Evolutionary conservation across 1,140 invertebrate genomes (phyloP), one percentile per base, ranked within the genome.

Genomic region (Drosophila nasuta): DNA sequence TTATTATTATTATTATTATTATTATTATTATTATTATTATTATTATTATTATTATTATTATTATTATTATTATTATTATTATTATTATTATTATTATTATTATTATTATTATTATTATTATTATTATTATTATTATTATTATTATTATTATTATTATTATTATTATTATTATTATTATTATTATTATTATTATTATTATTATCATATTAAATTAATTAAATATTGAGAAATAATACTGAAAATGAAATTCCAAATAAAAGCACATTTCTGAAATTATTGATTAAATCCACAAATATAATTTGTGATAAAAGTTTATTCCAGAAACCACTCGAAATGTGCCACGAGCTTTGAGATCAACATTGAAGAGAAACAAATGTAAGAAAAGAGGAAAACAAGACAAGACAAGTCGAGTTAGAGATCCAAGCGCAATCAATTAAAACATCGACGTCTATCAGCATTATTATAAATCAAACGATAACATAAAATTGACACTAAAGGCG

Each of bases 401-500:
- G 17, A 63, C 49, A 48, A 15, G n/a, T 5, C 11, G 35, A 20
- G 52, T 48, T 58, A 3, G 5, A 56, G 49, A 52, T 71, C 45
- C 51, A 51, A 63, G 65, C 65, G 56, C 85, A 89, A 89, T 89
- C 85, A 88, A 88, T 88, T 88, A 88, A 89, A 79, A 85, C 74
- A 89, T 89, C 78, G 85, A 88, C 83, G 85, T 89, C 85, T 85
- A 89, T 89, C 85, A 89, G 85, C 85, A 89, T 89, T 85, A 89
- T 89, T 89, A 89, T 89, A 89, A 89, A 89, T 89, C 85, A 89
- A 89, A 89, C 81, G 85, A 89, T 89, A 89, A 89, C 85, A 89
- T 89, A 81, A 89, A 89, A 89, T 81, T 89, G 85, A 89, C 85
- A 89, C 85, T 89, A 85, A 89, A 89, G 85, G 85, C 85, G 85